phyloP scores from a whole-genome alignment of 1,140 invertebrate genomes.

The Saccostrea glomerata region DNA sequence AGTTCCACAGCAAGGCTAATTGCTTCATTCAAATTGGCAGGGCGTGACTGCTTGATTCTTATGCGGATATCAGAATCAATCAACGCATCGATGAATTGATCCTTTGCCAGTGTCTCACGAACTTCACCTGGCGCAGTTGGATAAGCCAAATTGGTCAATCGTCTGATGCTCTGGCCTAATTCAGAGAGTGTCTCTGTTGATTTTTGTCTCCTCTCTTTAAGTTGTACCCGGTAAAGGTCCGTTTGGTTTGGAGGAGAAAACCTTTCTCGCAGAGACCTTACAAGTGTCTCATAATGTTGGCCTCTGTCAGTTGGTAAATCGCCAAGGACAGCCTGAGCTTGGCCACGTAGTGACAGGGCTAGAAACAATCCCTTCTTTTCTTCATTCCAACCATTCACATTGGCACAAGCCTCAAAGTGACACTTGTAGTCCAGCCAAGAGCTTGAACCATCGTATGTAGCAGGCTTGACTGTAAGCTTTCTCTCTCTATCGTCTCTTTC shows the following conservation, averaged over 20 bases:
- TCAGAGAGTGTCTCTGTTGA: constrained; percentile 8
- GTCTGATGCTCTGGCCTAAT: constrained; percentile 35
- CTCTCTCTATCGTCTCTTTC: not conserved
- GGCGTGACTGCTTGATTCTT: not conserved
- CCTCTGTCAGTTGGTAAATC: not conserved
- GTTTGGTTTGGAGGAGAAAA: constrained; percentile 48
- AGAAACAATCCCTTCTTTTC: constrained; percentile 39
- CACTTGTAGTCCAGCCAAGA: constrained; percentile 39
- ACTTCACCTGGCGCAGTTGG: constrained; percentile 1
- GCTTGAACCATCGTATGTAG: constrained; percentile 29
- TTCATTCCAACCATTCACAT: constrained; percentile 37
- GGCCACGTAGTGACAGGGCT: not conserved
- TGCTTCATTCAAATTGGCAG: constrained; percentile 2
- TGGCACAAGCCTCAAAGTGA: constrained; percentile 39
- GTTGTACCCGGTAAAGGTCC: constrained; percentile 46
- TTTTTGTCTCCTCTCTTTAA: constrained; percentile 37
- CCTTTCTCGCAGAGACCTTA: constrained; percentile 35
- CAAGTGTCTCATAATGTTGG: not conserved
- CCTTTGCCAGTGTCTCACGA: constrained; percentile 11
- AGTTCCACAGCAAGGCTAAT: constrained; percentile 4
- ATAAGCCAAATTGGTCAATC: constrained; percentile 26
- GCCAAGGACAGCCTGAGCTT: constrained; percentile 4
- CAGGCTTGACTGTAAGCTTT: constrained; percentile 27
- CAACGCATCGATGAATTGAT: constrained; percentile 14
- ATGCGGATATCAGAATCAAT: constrained; percentile 4